Percentiles rank a stretch among this genome's conserved stretches.
phyloP scores from a whole-genome alignment of 2,113 vertebrate species.

The Drymodes brunneopygia region DNA sequence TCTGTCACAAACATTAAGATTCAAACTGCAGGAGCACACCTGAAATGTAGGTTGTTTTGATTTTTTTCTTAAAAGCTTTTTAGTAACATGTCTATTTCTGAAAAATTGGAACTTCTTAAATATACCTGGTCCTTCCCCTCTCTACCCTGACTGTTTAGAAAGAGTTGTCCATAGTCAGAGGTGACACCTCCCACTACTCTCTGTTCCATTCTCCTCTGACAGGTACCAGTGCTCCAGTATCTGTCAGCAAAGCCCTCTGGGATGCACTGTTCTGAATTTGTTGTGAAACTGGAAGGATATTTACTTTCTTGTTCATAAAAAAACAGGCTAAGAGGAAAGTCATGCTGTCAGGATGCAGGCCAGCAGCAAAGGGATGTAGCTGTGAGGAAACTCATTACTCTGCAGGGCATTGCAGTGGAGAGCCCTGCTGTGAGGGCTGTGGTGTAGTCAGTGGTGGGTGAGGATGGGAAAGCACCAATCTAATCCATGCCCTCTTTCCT shows the following conservation, averaged over 20 bases:
- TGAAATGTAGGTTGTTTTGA: neutral
- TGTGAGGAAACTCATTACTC: neutral
- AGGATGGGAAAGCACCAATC: neutral
- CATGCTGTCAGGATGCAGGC: neutral
- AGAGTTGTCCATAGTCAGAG: neutral
- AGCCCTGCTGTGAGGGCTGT: neutral
- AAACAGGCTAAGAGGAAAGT: neutral
- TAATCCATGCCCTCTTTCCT: neutral
- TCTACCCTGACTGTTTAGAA: neutral
- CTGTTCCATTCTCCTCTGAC: neutral
- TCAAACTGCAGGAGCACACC: neutral
- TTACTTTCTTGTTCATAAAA: neutral
- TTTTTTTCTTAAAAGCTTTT: neutral
- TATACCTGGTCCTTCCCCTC: neutral
- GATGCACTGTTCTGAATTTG: neutral
- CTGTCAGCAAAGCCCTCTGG: neutral
- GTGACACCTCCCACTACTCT: neutral
- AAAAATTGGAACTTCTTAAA: neutral
- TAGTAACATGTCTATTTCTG: neutral
- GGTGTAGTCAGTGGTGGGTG: fast-evolving
- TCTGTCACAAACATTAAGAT: neutral
- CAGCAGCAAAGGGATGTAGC: neutral
- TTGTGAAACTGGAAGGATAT: neutral
- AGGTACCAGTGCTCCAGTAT: neutral
- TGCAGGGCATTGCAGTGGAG: neutral